These are phyloP conservation scores for Indri indri DNA, from an alignment of 2,113 vertebrate genomes.

Conservation along the genomic window DNA sequence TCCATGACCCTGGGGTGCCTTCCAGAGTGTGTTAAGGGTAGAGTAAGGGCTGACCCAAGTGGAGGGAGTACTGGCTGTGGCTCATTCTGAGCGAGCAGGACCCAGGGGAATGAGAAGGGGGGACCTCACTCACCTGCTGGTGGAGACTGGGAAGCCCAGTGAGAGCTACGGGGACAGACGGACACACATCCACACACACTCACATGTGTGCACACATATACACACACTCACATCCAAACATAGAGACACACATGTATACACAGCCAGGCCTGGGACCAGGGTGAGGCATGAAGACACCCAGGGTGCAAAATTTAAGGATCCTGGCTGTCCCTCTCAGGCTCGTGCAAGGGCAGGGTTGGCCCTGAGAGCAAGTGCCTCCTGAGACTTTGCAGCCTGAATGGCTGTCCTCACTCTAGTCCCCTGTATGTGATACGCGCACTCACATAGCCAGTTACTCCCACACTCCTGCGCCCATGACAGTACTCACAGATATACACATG, in stretches of 20 bases:
- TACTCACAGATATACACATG: neutral
- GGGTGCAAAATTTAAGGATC: neutral
- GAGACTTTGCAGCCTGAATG: neutral
- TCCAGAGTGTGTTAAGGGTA: neutral
- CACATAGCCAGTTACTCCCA: neutral
- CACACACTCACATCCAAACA: neutral
- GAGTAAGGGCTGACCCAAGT: neutral
- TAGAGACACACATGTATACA: neutral
- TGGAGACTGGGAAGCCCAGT: neutral
- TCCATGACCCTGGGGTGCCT: fast-evolving
- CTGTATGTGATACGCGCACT: neutral
- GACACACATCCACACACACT: neutral
- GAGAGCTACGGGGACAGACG: neutral
- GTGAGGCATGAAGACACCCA: neutral
- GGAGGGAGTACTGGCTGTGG: neutral
- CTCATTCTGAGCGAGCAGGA: neutral
- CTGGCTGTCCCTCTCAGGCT: neutral
- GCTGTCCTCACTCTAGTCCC: neutral
- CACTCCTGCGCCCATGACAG: fast-evolving
- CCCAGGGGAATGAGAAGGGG: neutral
- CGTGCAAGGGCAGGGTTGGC: neutral
- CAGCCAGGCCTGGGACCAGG: neutral
- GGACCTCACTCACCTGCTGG: neutral
- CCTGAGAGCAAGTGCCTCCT: neutral
- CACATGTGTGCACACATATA: too few relatives aligned